These are phyloP conservation scores for Pygoscelis antarcticus DNA, from an alignment of 2,113 vertebrate genomes.

Conservation along the genomic window DNA sequence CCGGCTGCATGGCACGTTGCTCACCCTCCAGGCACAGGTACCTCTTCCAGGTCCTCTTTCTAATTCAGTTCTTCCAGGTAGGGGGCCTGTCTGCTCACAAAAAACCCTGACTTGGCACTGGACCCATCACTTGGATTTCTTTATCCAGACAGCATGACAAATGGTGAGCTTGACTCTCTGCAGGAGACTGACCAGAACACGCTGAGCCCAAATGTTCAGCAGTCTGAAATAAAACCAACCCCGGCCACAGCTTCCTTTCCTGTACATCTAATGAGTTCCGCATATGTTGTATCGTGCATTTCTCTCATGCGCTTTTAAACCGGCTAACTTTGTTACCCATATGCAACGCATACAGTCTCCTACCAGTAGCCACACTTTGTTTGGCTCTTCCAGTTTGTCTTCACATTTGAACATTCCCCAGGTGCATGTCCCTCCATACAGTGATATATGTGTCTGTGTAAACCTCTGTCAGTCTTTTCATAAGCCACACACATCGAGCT, in stretches of 20 bases:
- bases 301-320: neutral
- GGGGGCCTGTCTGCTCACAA: neutral
- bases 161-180: neutral
- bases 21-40: neutral
- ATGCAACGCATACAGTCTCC: neutral
- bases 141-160: neutral
- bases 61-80: neutral
- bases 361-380: neutral
- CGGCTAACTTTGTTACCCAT: fast-evolving
- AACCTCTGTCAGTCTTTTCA: neutral
- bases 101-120: neutral
- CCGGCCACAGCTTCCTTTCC: neutral
- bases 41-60: neutral
- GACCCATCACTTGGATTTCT: neutral
- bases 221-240: neutral
- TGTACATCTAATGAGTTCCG: neutral
- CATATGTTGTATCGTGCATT: fast-evolving
- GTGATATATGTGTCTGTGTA: neutral
- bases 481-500: neutral
- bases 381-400: neutral
- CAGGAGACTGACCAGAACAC: neutral
- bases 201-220: neutral
- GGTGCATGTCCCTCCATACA: neutral
- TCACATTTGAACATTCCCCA: neutral
- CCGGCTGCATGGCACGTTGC: fast-evolving